Percentiles rank a stretch among this genome's conserved stretches.
Conservation (phyloP, 1,140 invertebrate genomes). For the Caligus rogercresseyi region DNA sequence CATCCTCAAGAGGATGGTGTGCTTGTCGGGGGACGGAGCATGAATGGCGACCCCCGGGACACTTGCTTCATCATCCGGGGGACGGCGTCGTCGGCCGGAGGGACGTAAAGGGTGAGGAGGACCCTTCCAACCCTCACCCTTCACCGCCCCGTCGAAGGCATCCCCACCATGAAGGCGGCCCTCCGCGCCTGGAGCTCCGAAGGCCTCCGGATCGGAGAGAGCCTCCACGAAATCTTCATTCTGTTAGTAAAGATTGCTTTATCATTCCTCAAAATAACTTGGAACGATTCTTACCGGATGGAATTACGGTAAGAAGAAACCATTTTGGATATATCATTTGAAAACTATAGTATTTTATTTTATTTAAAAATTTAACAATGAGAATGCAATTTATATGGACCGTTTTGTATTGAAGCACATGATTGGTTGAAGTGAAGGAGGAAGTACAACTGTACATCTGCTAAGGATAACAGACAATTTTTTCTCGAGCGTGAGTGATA, state of each 20-base stretch:
- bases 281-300: conserved; percentile 19
- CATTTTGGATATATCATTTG: background rate
- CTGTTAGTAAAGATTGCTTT: conserved; percentile 13
- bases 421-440: too few relatives aligned
- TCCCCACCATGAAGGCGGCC: background rate
- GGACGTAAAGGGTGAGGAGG: background rate
- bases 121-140: background rate
- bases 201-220: background rate
- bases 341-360: too few relatives aligned
- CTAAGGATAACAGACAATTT: too few relatives aligned
- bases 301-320: conserved; percentile 13
- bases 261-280: conserved; percentile 20
- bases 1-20: too few relatives aligned
- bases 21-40: too few relatives aligned
- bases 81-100: background rate
- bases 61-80: background rate
- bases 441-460: too few relatives aligned
- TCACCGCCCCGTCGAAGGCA: background rate
- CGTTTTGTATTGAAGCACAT: too few relatives aligned
- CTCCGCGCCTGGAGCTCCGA: too few relatives aligned
- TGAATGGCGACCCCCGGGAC: background rate
- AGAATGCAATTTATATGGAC: too few relatives aligned
- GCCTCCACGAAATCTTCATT: background rate
- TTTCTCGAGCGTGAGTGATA: too few relatives aligned
- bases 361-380: too few relatives aligned